These are phyloP conservation scores for Drosophila flavopinicola DNA, from an alignment of 2,888 invertebrate genomes.

Conservation along the genomic window DNA sequence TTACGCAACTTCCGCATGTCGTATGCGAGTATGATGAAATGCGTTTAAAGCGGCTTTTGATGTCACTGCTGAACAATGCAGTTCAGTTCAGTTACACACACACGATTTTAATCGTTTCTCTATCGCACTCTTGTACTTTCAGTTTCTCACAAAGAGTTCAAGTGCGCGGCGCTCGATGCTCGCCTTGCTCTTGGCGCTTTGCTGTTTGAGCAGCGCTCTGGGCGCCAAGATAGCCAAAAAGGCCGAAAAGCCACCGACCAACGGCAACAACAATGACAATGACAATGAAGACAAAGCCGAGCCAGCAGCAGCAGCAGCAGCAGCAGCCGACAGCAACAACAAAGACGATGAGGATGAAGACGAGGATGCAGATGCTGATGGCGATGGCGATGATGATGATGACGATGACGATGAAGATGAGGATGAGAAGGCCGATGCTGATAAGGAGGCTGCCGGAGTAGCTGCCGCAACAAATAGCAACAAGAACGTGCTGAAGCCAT, in stretches of 20 bases:
- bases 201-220: slow-evolving; percentile 56
- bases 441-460: slow-evolving; percentile 46
- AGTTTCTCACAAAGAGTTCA: slow-evolving; percentile 74
- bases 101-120: slow-evolving; percentile 51
- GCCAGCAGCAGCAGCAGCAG: slow-evolving; percentile 21
- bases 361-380: slow-evolving; percentile 38
- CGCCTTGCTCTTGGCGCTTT: slow-evolving; percentile 61
- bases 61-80: slow-evolving; percentile 56
- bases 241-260: slow-evolving; percentile 41
- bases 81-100: slow-evolving; percentile 2
- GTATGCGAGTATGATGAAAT: slow-evolving; percentile 59
- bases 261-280: slow-evolving; percentile 37
- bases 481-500: slow-evolving; percentile 73
- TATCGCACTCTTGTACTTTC: slow-evolving; percentile 52
- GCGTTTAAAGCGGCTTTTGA: slow-evolving; percentile 36
- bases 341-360: slow-evolving; percentile 34
- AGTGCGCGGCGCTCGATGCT: slow-evolving; percentile 64
- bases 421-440: slow-evolving; percentile 22
- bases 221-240: slow-evolving; percentile 70
- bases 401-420: slow-evolving; percentile 31
- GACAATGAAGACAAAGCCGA: slow-evolving; percentile 49
- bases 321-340: slow-evolving; percentile 35
- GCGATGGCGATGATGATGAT: slow-evolving; percentile 38
- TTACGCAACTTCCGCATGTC: slow-evolving; percentile 66
- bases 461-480: slow-evolving; percentile 30